phyloP scores from a whole-genome alignment of 1,140 invertebrate genomes.

The Rhyacophila brunnea region DNA sequence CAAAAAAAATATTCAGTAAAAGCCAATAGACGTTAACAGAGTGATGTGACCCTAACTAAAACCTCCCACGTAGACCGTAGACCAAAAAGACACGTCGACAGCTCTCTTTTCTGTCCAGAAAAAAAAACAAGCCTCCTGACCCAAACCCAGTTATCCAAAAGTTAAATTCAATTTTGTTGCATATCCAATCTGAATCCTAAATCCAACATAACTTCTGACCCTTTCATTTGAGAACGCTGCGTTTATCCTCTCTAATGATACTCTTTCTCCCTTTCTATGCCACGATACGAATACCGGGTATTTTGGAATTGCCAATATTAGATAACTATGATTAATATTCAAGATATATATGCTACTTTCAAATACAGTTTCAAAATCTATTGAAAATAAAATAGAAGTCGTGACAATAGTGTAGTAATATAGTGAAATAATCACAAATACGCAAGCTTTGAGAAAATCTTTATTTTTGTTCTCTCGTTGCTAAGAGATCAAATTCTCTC shows the following conservation, averaged over 20 bases:
- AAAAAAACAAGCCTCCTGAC: constrained; percentile 22
- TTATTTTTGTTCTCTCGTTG: too few relatives aligned
- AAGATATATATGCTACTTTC: too few relatives aligned
- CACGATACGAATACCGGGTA: neutral
- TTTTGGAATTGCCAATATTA: too few relatives aligned
- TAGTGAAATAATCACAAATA: too few relatives aligned
- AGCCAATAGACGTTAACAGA: constrained; percentile 17
- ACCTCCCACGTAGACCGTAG: constrained; percentile 1
- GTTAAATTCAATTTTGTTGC: constrained; percentile 31
- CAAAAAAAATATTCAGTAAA: constrained; percentile 21
- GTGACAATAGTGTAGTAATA: too few relatives aligned
- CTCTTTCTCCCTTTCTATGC: constrained; percentile 3
- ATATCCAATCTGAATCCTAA: constrained; percentile 25
- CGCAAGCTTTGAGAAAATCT: too few relatives aligned
- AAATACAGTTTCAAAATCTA: too few relatives aligned
- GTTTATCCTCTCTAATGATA: constrained; percentile 27
- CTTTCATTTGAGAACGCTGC: constrained; percentile 20
- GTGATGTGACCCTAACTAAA: constrained; percentile 8
- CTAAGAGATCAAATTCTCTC: too few relatives aligned
- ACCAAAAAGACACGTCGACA: constrained; percentile 8
- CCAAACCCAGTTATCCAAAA: constrained; percentile 19
- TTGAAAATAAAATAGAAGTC: too few relatives aligned
- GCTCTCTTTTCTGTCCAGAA: neutral
- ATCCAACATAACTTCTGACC: constrained; percentile 29
- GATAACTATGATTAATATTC: too few relatives aligned